Evolutionary conservation across 1,140 invertebrate species (phyloP).

Genomic region (Scaptomyza pallida): DNA sequence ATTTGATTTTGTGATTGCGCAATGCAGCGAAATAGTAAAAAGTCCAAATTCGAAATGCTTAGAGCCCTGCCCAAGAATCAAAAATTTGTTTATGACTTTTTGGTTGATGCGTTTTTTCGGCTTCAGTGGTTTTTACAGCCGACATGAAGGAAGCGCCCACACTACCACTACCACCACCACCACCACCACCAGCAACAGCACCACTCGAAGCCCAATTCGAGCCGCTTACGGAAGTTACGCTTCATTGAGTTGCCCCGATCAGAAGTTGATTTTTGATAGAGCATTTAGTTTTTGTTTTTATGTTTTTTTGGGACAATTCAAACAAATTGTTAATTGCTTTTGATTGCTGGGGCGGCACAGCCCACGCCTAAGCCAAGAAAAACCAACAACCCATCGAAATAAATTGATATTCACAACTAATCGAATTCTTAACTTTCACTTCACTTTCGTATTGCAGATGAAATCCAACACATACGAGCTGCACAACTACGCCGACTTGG

Average conservation of each 20-base stretch:
- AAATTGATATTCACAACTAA: slow-evolving; percentile 19
- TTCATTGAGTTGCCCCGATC: slow-evolving; percentile 39
- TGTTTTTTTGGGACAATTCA: slow-evolving; percentile 37
- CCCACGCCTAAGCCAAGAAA: slow-evolving; percentile 38
- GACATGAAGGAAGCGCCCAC: slow-evolving; percentile 48
- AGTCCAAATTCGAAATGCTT: slow-evolving; percentile 32
- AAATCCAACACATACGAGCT: slow-evolving; percentile 74
- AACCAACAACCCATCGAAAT: neutral
- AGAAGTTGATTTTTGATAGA: slow-evolving; percentile 35
- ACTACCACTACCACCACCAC: slow-evolving; percentile 27
- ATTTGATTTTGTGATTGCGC: slow-evolving; percentile 30
- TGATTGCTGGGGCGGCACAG: slow-evolving; percentile 46
- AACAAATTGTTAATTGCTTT: slow-evolving; percentile 76
- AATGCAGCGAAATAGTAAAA: slow-evolving; percentile 13
- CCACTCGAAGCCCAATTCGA: slow-evolving; percentile 59
- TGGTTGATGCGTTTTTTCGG: slow-evolving; percentile 69
- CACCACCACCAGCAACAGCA: neutral
- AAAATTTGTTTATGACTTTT: slow-evolving; percentile 54
- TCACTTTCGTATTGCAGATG: slow-evolving; percentile 61
- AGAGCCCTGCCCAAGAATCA: slow-evolving; percentile 29
- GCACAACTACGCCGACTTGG: slow-evolving; percentile 73
- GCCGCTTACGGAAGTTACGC: slow-evolving; percentile 71
- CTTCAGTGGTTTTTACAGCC: slow-evolving; percentile 74
- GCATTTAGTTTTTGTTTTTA: slow-evolving; percentile 3
- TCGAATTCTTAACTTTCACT: slow-evolving; percentile 45